Evolutionary conservation across 2,888 invertebrate species (phyloP).

Genomic region (Timema cristinae): DNA sequence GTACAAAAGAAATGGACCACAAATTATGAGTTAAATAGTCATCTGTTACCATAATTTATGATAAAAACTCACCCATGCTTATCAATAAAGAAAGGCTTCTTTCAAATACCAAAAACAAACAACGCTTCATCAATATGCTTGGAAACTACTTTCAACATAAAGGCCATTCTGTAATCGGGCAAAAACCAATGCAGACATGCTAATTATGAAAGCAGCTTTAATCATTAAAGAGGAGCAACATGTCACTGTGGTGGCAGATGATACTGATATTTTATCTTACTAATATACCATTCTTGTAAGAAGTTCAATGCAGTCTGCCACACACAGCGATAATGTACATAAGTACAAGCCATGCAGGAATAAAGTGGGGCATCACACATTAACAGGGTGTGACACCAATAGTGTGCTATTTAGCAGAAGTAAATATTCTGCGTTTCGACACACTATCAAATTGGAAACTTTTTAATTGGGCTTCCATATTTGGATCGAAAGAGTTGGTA

Average conservation of each 20-base stretch:
- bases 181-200: neutral
- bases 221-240: constrained; percentile 3
- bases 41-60: constrained; percentile 11
- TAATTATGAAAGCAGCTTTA: constrained; percentile 11
- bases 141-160: constrained; percentile 8
- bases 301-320: constrained; percentile 18
- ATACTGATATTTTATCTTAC: constrained; percentile 16
- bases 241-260: constrained; percentile 9
- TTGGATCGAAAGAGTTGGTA: neutral
- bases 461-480: neutral
- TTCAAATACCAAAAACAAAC: constrained; percentile 10
- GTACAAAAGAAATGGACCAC: constrained; percentile 19
- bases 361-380: constrained; percentile 5
- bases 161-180: constrained; percentile 11
- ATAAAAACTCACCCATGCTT: constrained; percentile 8
- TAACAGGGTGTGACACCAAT: neutral
- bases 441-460: neutral
- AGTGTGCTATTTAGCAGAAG: neutral
- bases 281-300: constrained; percentile 11
- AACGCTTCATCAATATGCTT: neutral
- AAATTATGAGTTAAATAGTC: constrained; percentile 5
- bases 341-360: constrained; percentile 5
- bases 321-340: neutral
- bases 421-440: neutral
- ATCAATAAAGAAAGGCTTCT: constrained; percentile 11